A percentile compares a stretch with the other conserved stretches of the same genome.
Conservation (phyloP, 2,113 vertebrate species). For the Cheilinus undulatus region DNA sequence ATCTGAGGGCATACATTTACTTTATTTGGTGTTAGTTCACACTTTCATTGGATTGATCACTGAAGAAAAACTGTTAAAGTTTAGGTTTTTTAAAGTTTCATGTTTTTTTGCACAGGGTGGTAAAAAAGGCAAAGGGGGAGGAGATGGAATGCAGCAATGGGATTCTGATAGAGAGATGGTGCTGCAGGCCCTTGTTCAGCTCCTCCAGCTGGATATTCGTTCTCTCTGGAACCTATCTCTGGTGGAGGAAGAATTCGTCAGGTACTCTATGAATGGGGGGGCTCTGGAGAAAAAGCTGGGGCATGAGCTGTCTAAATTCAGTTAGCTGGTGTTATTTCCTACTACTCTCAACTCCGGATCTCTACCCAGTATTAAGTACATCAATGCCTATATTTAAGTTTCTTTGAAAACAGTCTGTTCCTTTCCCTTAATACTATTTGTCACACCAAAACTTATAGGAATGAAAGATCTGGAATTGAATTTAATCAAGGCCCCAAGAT, state of each 20-base stretch:
- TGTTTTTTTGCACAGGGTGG: conserved; percentile 78
- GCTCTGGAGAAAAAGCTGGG: background rate
- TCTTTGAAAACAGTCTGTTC: background rate
- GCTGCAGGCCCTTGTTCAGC: conserved; percentile 87
- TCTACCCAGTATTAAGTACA: conserved; percentile 12
- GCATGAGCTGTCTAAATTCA: conserved; percentile 2
- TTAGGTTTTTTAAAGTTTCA: background rate
- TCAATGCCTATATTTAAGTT: background rate
- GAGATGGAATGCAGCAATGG: conserved; percentile 85
- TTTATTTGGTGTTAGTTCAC: background rate
- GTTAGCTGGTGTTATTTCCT: conserved; percentile 13
- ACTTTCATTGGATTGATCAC: background rate
- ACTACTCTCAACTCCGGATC: background rate
- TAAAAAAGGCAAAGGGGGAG: conserved; percentile 86
- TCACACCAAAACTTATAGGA: background rate
- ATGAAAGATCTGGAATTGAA: background rate
- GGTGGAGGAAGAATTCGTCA: conserved; percentile 94
- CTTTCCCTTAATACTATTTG: background rate
- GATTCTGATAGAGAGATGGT: conserved; percentile 88
- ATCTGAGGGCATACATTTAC: conserved; percentile 74
- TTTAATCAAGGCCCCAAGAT: too few species aligned
- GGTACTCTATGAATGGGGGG: conserved; percentile 73
- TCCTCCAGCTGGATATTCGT: conserved; percentile 92
- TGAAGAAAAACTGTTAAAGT: background rate
- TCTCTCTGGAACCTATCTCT: conserved; percentile 89